Conservation (phyloP, 1,140 invertebrate genomes). For the Dermatophagoides farinae region DNA sequence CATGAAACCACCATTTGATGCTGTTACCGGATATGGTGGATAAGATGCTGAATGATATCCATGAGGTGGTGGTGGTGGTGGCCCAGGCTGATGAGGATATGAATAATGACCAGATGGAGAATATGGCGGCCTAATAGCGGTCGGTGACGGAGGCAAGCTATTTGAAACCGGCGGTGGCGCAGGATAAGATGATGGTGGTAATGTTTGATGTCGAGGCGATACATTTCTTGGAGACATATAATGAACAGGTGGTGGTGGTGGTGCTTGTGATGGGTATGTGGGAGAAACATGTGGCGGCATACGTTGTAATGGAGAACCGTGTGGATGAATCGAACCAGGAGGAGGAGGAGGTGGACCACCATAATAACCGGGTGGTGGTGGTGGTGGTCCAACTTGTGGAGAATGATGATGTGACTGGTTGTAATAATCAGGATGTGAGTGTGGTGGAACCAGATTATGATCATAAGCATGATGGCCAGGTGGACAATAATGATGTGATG, state of each 20-base stretch:
- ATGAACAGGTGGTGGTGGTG: slow-evolving; percentile 4
- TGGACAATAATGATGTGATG: neutral
- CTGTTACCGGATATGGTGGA: slow-evolving; percentile 1
- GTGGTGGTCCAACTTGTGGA: neutral
- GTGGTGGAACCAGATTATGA: slow-evolving; percentile 12
- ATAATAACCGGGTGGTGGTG: neutral
- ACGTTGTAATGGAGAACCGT: neutral
- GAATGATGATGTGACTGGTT: neutral
- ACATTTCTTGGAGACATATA: neutral
- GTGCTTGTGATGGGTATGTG: no score
- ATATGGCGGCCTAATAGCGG: neutral
- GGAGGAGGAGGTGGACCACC: slow-evolving; percentile 10
- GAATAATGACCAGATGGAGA: neutral
- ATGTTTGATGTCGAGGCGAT: neutral
- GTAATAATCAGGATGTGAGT: slow-evolving; percentile 11
- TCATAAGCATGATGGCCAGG: slow-evolving; percentile 11
- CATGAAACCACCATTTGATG: slow-evolving; percentile 19
- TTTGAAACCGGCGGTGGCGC: neutral
- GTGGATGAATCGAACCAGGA: neutral
- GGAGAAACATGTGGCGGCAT: neutral
- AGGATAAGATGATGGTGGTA: neutral
- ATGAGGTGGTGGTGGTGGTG: slow-evolving; percentile 4
- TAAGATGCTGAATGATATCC: neutral
- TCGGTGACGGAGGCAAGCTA: neutral
- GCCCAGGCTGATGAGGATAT: neutral